Base-by-base conservation (phyloP, 2,113 vertebrate species). In the Neogobius melanostomus region DNA sequence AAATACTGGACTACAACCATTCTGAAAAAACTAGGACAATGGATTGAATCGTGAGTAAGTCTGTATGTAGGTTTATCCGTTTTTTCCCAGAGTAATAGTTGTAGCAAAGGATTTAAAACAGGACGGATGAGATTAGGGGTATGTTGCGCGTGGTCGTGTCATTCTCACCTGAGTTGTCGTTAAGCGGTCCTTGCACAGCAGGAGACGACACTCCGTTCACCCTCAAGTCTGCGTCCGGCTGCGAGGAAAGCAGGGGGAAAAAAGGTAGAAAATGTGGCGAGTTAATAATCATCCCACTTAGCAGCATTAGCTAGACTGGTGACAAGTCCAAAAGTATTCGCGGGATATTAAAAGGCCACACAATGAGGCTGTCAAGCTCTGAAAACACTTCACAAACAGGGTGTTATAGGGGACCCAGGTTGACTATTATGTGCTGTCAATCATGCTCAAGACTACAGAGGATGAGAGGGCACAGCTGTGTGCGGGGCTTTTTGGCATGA, bases 141-240 rank as follows among this genome's bases (percentile, higher is more conserved):
- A 36, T 5, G 28, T 36, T 5, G 28, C 28, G 4, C 28, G 2
- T 36, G 28, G 28, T 36, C 3, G 28, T 36, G 28, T 36, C 28
- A 3, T 57, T 62, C 93, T 75, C 57, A 99, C 98, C 97, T 92
- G 95, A 86, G 66, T 93, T 93, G 76, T 95, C 94, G 53, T 91
- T 82, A 77, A 93, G 94, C 11, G 91, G 89, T 69, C 90, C 95
- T 28, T 94, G 93, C 72, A 91, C 94, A 10, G 91, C 73, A 64
- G 92, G 94, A 2, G 95, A 93, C 28, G 95, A 95, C 56, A 95
- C 62, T 0, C 96, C 96, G 0, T 98, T 99, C 78, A 97, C 79
- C 63, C 90, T 92, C 5, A 93, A 87, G 76, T 98, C 95, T 1
- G 93, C 88, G 59, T 96, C 96, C 0, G 98, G 97, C 97, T 99